Evolutionary conservation across 92 coral and sea anemone genomes (phyloP), one percentile per base, ranked within the genome.

Genomic region (Palythoa heliodiscus): DNA sequence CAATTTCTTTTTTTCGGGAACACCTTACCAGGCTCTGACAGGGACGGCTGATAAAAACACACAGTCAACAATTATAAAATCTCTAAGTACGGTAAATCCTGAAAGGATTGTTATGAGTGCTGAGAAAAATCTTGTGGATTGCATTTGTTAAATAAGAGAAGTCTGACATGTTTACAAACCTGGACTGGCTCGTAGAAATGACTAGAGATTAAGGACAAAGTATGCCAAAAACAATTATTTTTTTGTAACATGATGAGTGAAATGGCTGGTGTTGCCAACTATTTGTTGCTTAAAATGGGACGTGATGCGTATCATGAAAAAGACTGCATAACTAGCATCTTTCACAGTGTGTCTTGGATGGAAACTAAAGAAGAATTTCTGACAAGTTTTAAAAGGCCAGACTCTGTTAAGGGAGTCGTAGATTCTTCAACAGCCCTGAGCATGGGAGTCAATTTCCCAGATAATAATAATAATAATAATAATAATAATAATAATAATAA

Each of bases 41-140:
- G 95, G 90, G 13, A 92, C 95, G 17, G 93, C 93, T 24, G 93
- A 90, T 75, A 64, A 24, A 25, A 70, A 85, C 39, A 88, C 93
- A 23, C 87, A 82, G 71, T 67, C 23, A 52, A 86, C 88, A 48
- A 85, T 90, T 8, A 75, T 40, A 11, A 77, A 50, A 71, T 57
- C 60, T 9, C 83, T 88, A 70, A 25, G 70, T 13, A 13, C 79
- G 63, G 64, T 53, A 11, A 68, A 88, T n/a, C 73, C 74, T 22
- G 12, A 11, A 77, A 24, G 15, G 67, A 60, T 58, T 22, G 48
- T 63, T 66, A 37, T 78, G 22, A 78, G 83, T 16, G 72, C 72
- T 1, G 68, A 39, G 83, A 39, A 8, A 61, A 68, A 78, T 40
- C 19, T 20, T 63, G 11, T 15, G 22, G 22, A 25, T 78, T n/a